Percentiles rank a stretch among this genome's conserved stretches.
phyloP scores from a whole-genome alignment of 2,888 invertebrate genomes.

The Drosophila gaucha region DNA sequence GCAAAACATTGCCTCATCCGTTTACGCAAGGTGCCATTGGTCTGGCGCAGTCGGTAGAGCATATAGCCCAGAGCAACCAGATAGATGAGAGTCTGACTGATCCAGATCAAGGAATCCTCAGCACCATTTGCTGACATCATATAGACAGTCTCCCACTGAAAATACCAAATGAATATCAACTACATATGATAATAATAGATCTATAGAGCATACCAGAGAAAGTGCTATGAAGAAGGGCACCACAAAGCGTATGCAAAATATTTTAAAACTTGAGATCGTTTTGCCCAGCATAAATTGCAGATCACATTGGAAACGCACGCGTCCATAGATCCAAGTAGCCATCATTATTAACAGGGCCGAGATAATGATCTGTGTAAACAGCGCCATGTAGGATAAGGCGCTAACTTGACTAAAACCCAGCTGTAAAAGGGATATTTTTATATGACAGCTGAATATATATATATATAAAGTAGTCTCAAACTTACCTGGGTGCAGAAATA shows the following conservation, averaged over 20 bases:
- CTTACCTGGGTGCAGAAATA: constrained; percentile 82
- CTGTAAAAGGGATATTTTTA: constrained; percentile 40
- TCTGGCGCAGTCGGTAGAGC: constrained; percentile 74
- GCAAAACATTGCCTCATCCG: constrained; percentile 81
- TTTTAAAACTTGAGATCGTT: constrained; percentile 86
- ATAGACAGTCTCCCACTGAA: constrained; percentile 39
- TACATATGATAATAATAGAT: not conserved
- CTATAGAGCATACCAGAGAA: constrained; percentile 63
- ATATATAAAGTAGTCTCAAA: not conserved
- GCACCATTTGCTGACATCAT: constrained; percentile 41
- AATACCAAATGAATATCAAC: not conserved
- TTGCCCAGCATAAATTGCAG: constrained; percentile 90
- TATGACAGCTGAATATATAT: rapidly evolving
- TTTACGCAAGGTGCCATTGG: constrained; percentile 73
- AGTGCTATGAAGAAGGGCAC: constrained; percentile 80
- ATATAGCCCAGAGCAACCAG: constrained; percentile 77
- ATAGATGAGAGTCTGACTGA: constrained; percentile 72
- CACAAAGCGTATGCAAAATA: constrained; percentile 80
- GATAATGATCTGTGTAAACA: constrained; percentile 83
- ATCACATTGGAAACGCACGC: constrained; percentile 87
- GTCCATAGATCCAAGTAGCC: constrained; percentile 93
- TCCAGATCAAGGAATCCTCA: constrained; percentile 53
- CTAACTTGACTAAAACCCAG: constrained; percentile 80
- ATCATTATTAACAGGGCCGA: constrained; percentile 92
- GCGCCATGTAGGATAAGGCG: constrained; percentile 71